These are phyloP conservation scores for Cheumatopsyche charites DNA, from an alignment of 1,140 invertebrate species.

Conservation along the genomic window DNA sequence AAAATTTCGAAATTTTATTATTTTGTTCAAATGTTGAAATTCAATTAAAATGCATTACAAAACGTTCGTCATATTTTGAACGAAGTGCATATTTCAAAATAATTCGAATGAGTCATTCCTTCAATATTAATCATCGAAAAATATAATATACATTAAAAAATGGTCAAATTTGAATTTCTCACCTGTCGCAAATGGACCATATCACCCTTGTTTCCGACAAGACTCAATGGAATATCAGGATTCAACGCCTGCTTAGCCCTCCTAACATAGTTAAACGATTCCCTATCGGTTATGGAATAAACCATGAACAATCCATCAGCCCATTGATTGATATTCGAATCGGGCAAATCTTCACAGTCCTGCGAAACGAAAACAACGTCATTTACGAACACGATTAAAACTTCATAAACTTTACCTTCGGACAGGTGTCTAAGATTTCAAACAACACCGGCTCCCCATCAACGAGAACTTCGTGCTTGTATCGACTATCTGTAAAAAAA, in stretches of 20 bases:
- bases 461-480: constrained; percentile 89
- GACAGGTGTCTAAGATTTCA: constrained; percentile 92
- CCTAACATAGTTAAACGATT: constrained; percentile 84
- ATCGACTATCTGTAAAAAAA: constrained; percentile 79
- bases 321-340: constrained; percentile 81
- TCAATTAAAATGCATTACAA: too few species aligned
- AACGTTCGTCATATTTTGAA: too few species aligned
- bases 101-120: too few species aligned
- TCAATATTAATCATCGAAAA: too few species aligned
- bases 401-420: constrained; percentile 68
- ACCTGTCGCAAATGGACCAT: constrained; percentile 92
- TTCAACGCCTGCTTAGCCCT: constrained; percentile 75
- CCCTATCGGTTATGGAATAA: constrained; percentile 89
- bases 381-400: too few species aligned
- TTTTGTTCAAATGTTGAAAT: too few species aligned
- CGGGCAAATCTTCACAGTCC: constrained; percentile 74
- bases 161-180: constrained; percentile 49
- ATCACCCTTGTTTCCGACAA: constrained; percentile 90
- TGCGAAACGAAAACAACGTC: constrained; percentile 50
- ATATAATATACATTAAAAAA: too few species aligned
- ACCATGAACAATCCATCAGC: constrained; percentile 88
- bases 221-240: constrained; percentile 73
- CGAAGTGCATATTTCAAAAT: too few species aligned
- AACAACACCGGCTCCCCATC: constrained; percentile 89
- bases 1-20: too few species aligned